These are phyloP conservation scores for Pardalotus punctatus DNA, from an alignment of 2,113 vertebrate genomes.

Conservation along the genomic window DNA sequence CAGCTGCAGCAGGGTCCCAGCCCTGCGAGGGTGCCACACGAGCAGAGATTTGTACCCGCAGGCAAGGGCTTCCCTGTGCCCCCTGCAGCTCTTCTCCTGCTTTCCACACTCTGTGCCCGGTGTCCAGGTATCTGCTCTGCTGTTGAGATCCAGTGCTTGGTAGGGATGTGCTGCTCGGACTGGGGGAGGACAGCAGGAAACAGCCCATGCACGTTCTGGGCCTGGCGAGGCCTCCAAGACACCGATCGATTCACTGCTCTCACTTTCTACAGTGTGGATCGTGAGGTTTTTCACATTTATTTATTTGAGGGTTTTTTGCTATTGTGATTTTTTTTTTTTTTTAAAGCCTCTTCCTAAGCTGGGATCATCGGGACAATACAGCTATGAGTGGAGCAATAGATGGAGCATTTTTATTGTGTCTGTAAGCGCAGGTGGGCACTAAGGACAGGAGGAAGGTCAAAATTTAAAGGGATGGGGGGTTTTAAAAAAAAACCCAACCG, in stretches of 20 bases:
- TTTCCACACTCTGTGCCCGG: neutral
- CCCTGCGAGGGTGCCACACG: constrained; percentile 38
- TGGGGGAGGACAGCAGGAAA: neutral
- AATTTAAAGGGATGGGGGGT: neutral
- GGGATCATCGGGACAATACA: neutral
- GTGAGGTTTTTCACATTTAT: neutral
- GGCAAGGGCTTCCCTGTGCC: neutral
- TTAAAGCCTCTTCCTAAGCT: constrained; percentile 22
- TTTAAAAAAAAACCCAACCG: neutral
- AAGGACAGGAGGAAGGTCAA: neutral
- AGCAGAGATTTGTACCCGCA: constrained; percentile 33
- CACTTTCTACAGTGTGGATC: neutral
- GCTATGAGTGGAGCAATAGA: neutral
- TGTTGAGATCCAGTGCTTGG: constrained; percentile 37
- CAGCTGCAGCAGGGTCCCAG: constrained; percentile 65
- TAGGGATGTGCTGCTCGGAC: neutral
- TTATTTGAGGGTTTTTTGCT: constrained; percentile 35
- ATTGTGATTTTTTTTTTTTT: neutral
- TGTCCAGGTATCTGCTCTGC: constrained; percentile 34
- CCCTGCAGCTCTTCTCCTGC: neutral
- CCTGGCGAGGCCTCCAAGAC: neutral
- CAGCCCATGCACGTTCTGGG: neutral
- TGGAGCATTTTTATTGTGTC: neutral
- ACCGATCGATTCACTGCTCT: neutral
- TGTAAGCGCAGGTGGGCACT: neutral